A percentile compares a stretch with the other conserved stretches of the same genome.
Conservation (phyloP, 2,888 invertebrate species). For the Malacosoma neustria region DNA sequence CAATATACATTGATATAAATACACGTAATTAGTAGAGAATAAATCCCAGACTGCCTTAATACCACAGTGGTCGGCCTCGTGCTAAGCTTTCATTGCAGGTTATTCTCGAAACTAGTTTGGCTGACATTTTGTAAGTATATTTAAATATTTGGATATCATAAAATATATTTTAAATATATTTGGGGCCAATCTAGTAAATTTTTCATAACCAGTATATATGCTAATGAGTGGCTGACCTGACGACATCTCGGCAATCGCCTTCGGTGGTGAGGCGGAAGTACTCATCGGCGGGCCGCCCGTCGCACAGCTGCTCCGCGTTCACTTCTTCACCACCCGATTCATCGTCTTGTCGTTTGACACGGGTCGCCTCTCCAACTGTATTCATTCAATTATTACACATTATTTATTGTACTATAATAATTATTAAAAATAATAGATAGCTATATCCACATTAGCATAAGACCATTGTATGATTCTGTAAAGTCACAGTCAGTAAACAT, state of each 20-base stretch:
- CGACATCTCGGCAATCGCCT: slow-evolving; percentile 94
- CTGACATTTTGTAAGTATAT: slow-evolving; percentile 6
- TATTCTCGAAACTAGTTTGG: slow-evolving; percentile 25
- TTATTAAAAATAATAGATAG: slow-evolving; percentile 3
- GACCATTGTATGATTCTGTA: too few species aligned
- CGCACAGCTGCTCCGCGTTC: slow-evolving; percentile 88
- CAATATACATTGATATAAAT: too few species aligned
- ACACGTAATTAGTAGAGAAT: too few species aligned
- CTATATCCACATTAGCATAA: too few species aligned
- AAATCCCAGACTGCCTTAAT: slow-evolving; percentile 2
- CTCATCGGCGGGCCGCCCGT: slow-evolving; percentile 91
- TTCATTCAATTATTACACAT: slow-evolving; percentile 20
- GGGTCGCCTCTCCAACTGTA: slow-evolving; percentile 53
- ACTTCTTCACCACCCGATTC: slow-evolving; percentile 77
- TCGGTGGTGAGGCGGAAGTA: slow-evolving; percentile 91
- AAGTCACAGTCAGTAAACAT: slow-evolving; percentile 4
- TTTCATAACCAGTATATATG: slow-evolving; percentile 2
- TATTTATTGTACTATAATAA: slow-evolving; percentile 4
- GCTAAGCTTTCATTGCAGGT: slow-evolving; percentile 24
- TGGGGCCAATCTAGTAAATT: not conserved
- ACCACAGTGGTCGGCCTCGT: slow-evolving; percentile 17
- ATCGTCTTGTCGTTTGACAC: slow-evolving; percentile 80
- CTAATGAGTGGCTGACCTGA: slow-evolving; percentile 78
- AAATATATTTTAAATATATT: slow-evolving; percentile 5
- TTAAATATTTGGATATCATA: not conserved